A percentile compares a stretch with the other conserved stretches of the same genome.
Conservation (phyloP, 1,140 invertebrate genomes). For the Philotrypesis tridentata region DNA sequence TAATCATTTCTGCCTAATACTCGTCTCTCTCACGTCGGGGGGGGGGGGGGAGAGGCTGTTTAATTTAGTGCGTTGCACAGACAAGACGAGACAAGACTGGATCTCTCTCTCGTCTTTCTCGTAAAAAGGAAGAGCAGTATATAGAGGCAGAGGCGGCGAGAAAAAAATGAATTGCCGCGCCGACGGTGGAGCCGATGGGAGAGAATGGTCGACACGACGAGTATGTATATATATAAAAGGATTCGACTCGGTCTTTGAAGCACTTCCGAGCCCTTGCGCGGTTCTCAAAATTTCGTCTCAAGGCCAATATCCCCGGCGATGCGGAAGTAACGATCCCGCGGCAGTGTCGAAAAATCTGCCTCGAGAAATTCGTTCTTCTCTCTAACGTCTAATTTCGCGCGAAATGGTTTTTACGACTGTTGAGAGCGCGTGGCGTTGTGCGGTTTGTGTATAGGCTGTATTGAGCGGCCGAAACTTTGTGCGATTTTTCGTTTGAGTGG, state of each 20-base stretch:
- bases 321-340: conserved; percentile 36
- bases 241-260: conserved; percentile 2
- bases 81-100: not conserved
- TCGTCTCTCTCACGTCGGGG: too few relatives aligned
- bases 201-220: too few relatives aligned
- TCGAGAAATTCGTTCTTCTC: not conserved
- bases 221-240: too few relatives aligned
- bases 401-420: not conserved
- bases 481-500: too few relatives aligned
- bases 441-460: too few relatives aligned
- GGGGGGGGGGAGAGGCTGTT: too few relatives aligned
- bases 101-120: conserved; percentile 15
- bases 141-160: too few relatives aligned
- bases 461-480: too few relatives aligned
- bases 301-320: conserved; percentile 32
- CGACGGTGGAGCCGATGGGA: too few relatives aligned
- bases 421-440: too few relatives aligned
- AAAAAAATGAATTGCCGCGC: not conserved
- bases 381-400: not conserved
- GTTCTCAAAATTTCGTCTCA: conserved; percentile 46
- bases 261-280: conserved; percentile 23
- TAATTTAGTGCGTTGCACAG: not conserved
- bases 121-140: not conserved
- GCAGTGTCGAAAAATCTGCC: not conserved
- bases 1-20: conserved; percentile 4